phyloP scores from a whole-genome alignment of 1,140 invertebrate species.

The Solenopsis invicta region DNA sequence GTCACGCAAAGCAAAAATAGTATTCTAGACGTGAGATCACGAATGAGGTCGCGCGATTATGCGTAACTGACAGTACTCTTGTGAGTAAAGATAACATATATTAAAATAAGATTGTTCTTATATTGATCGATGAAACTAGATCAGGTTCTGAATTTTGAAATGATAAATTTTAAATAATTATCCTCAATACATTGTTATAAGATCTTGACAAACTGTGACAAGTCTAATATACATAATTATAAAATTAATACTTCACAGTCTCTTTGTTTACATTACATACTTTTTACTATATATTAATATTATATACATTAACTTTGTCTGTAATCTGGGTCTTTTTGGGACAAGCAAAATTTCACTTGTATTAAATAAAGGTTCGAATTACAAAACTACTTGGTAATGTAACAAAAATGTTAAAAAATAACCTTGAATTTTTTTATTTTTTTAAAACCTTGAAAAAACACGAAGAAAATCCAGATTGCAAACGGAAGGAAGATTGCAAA shows the following conservation, averaged over 20 bases:
- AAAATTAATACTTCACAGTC: not conserved
- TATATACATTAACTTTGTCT: not conserved
- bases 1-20: conserved; percentile 41
- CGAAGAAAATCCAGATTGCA: too few relatives aligned
- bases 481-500: too few relatives aligned
- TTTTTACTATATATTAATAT: conserved; percentile 2
- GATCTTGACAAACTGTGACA: not conserved
- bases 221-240: not conserved
- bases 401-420: too few relatives aligned
- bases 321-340: too few relatives aligned
- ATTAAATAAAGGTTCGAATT: too few relatives aligned
- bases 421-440: too few relatives aligned
- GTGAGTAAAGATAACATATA: not conserved
- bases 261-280: conserved; percentile 31
- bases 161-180: not conserved
- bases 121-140: not conserved
- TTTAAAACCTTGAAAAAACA: too few relatives aligned
- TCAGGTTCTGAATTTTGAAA: not conserved
- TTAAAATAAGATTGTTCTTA: conserved; percentile 21
- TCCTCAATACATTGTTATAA: not conserved
- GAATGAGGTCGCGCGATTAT: conserved; percentile 1
- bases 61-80: not conserved
- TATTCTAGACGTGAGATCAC: conserved; percentile 33
- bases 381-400: too few relatives aligned
- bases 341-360: too few relatives aligned